Percentiles rank a stretch among this genome's conserved stretches.
Evolutionary conservation across 2,888 invertebrate species (phyloP).

Genomic region (Adineta ricciae): DNA sequence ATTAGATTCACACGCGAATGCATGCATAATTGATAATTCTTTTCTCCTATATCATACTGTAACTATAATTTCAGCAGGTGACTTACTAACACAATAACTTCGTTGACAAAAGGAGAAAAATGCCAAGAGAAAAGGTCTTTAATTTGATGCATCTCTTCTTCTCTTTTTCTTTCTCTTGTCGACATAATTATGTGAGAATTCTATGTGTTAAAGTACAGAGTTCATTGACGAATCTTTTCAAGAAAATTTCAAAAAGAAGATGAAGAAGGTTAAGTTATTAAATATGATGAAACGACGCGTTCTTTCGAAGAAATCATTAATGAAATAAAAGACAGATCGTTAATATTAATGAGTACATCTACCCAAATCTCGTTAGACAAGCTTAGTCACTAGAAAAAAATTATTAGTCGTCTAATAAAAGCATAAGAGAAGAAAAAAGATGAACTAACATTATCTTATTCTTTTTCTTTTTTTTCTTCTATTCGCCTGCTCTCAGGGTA

Average conservation of each 20-base stretch:
- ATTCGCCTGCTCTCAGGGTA: too few species aligned
- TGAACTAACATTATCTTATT: background rate
- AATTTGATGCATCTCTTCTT: background rate
- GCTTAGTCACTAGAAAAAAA: too few species aligned
- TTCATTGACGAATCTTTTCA: background rate
- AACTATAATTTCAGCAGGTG: background rate
- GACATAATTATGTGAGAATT: background rate
- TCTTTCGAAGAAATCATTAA: background rate
- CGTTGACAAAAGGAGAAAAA: background rate
- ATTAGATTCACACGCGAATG: constrained; percentile 13
- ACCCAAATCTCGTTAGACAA: background rate
- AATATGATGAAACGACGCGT: background rate
- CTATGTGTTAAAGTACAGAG: background rate
- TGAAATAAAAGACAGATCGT: background rate
- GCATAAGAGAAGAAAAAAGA: background rate
- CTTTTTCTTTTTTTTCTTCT: too few species aligned
- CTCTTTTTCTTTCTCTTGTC: background rate
- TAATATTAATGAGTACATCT: background rate
- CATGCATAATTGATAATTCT: constrained; percentile 3
- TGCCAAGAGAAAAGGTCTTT: background rate
- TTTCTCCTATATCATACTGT: background rate
- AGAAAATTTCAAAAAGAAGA: too few species aligned
- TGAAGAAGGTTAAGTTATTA: too few species aligned
- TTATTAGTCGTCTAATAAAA: too few species aligned
- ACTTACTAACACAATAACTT: background rate